Base-by-base conservation (phyloP, 2,888 invertebrate genomes). In the Halictus quadricinctus region DNA sequence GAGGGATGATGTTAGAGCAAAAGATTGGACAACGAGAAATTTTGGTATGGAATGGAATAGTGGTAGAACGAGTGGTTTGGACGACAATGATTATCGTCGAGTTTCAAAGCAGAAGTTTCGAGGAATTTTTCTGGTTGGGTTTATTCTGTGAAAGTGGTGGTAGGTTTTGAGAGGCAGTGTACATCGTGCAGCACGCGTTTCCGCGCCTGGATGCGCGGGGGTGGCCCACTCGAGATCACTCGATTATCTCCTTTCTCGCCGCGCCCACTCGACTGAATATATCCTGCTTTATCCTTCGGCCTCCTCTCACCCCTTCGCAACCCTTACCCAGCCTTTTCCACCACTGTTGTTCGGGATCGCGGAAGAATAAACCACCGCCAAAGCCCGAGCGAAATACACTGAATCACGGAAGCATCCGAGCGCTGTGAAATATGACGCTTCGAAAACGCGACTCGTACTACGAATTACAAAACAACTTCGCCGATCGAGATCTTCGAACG, bases 191-290 rank as follows among this genome's bases (percentile, higher is more conserved):
- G 64, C 36, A 69, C 41, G 41, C 36, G 66, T 64, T 64, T 15
- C 64, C 64, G 66, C 29, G 64, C 64, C 66, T 69, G 36, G 36
- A 21, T 36, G 36, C 41, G 43, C 70, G 12, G 50, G 58, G 58
- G 64, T 50, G 54, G 66, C 66, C 81, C 75, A 72, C 81, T 80
- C 70, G 76, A 81, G 75, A 83, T 83, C 83, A 79, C 81, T 74
- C 66, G 81, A 81, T 81, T 81, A 81, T 79, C 79, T 79, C 72
- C 80, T 72, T 81, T 81, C 66, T 79, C 81, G 25, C 50, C 66
- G 46, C 54, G 72, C 66, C 72, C 54, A 79, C 80, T 69, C 72
- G 54, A 73, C 66, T 41, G 79, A 72, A 66, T 66, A 66, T 79
- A 64, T 79, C 81, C 43, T 79, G 73, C 73, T 54, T 46, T 72